These are phyloP conservation scores for Eilema griseolum DNA, from an alignment of 2,888 invertebrate species.

Conservation along the genomic window DNA sequence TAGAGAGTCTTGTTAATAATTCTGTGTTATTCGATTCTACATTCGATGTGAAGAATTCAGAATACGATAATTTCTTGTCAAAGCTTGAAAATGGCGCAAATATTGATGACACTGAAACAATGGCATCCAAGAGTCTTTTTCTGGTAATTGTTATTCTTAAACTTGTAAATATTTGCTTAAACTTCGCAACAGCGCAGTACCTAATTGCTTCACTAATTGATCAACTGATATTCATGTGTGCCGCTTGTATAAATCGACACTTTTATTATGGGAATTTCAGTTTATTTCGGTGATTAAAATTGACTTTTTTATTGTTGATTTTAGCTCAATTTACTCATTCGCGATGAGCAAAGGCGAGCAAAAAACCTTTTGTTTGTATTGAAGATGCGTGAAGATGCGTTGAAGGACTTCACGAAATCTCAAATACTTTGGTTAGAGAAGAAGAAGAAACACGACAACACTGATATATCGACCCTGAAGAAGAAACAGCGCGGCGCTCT, in stretches of 20 bases:
- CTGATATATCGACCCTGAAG: slow-evolving; percentile 84
- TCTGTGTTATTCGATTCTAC: slow-evolving; percentile 56
- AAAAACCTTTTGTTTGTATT: slow-evolving; percentile 80
- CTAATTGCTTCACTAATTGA: slow-evolving; percentile 43
- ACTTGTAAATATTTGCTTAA: slow-evolving; percentile 71
- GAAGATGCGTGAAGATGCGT: slow-evolving; percentile 82
- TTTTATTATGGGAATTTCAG: not conserved
- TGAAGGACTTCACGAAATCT: slow-evolving; percentile 82
- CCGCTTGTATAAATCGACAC: not conserved
- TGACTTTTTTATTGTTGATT: slow-evolving; percentile 48
- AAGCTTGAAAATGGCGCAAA: slow-evolving; percentile 73
- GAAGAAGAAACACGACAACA: slow-evolving; percentile 80
- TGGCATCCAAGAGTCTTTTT: slow-evolving; percentile 84
- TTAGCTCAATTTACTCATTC: slow-evolving; percentile 84
- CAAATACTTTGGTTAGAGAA: slow-evolving; percentile 83
- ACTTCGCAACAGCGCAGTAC: slow-evolving; percentile 37
- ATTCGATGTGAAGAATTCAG: slow-evolving; percentile 64
- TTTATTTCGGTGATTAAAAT: not conserved
- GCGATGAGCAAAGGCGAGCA: slow-evolving; percentile 83
- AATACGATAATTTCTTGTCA: slow-evolving; percentile 71
- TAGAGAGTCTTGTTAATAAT: slow-evolving; percentile 64
- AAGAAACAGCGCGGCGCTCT: slow-evolving; percentile 90
- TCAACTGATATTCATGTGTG: slow-evolving; percentile 32
- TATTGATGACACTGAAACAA: slow-evolving; percentile 77
- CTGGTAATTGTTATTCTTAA: slow-evolving; percentile 80